Conservation (phyloP, 2,797 vertebrate genomes). For the Setipinna tenuifilis region DNA sequence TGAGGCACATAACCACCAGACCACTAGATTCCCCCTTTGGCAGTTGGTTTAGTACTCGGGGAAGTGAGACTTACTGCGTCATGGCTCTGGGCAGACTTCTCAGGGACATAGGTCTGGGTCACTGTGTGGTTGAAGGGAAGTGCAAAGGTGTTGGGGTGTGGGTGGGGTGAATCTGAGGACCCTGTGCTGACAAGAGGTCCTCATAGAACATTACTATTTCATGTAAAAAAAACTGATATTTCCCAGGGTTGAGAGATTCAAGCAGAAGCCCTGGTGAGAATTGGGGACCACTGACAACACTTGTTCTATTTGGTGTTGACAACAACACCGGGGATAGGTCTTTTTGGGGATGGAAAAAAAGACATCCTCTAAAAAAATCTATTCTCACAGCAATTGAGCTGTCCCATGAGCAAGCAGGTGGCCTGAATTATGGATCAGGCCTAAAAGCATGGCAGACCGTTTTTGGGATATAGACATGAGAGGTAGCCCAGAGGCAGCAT, state of each 20-base stretch:
- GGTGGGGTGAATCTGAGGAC: no score
- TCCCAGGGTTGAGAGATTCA: no score
- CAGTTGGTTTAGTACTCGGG: background rate
- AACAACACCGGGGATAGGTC: background rate
- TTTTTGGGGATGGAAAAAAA: no score
- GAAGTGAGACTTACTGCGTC: background rate
- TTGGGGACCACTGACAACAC: background rate
- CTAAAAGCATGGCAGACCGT: constrained; percentile 34
- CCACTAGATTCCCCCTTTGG: background rate
- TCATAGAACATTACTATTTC: no score
- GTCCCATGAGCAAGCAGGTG: constrained; percentile 6
- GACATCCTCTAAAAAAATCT: no score
- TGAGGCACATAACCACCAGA: background rate
- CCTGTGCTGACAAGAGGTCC: no score
- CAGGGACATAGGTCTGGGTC: no score
- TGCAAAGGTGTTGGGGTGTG: no score
- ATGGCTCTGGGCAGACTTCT: background rate
- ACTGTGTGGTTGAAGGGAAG: no score
- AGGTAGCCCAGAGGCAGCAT: background rate
- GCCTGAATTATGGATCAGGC: constrained; percentile 50
- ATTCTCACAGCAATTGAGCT: constrained; percentile 1
- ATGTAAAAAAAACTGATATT: no score
- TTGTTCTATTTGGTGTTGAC: background rate
- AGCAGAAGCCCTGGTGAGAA: background rate
- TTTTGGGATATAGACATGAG: background rate